These are phyloP conservation scores for Drosophila watanabei DNA, from an alignment of 1,140 invertebrate genomes.

Conservation along the genomic window DNA sequence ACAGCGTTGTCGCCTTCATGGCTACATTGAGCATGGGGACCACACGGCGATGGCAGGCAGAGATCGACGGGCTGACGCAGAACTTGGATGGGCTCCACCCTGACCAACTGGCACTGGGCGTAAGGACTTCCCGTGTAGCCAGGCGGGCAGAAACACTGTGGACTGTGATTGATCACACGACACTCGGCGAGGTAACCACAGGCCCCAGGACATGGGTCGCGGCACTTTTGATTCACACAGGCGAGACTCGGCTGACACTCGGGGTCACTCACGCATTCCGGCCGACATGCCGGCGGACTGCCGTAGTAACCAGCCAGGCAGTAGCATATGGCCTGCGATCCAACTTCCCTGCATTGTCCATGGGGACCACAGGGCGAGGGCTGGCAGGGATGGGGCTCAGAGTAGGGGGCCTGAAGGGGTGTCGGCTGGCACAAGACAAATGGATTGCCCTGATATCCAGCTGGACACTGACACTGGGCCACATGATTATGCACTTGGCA, in stretches of 20 bases:
- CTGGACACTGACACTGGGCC: conserved; percentile 73
- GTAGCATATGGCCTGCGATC: conserved; percentile 85
- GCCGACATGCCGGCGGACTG: conserved; percentile 87
- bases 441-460: conserved; percentile 73
- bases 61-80: conserved; percentile 91
- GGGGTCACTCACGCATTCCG: conserved; percentile 87
- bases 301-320: conserved; percentile 87
- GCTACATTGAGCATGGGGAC: conserved; percentile 90
- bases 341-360: conserved; percentile 86
- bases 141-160: conserved; percentile 90
- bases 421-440: conserved; percentile 67
- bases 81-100: conserved; percentile 88
- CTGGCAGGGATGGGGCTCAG: conserved; percentile 86
- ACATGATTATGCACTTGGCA: conserved; percentile 92
- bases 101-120: conserved; percentile 88
- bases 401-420: conserved; percentile 83
- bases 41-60: conserved; percentile 91
- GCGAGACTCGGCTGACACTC: conserved; percentile 87
- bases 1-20: conserved; percentile 88
- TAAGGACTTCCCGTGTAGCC: conserved; percentile 91
- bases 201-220: conserved; percentile 87
- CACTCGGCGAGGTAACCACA: conserved; percentile 91
- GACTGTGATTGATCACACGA: conserved; percentile 92
- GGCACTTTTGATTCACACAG: conserved; percentile 87
- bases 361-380: conserved; percentile 88